Conservation (phyloP, 53 echinoderm and acorn worm species). For the Arbacia lixula region DNA sequence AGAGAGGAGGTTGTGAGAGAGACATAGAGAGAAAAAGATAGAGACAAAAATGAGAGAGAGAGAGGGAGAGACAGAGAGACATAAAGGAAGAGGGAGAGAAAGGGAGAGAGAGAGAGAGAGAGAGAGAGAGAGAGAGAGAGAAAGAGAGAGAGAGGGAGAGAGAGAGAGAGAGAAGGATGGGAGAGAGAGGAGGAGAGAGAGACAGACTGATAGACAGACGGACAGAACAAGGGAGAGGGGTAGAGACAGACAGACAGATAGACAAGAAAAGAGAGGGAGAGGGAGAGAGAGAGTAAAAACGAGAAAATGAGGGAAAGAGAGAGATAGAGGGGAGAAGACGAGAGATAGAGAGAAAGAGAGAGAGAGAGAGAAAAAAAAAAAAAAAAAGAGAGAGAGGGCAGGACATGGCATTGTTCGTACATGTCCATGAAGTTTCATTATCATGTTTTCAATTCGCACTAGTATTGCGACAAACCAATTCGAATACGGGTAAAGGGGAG, state of each 20-base stretch:
- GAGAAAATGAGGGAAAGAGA: not conserved
- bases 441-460: no score
- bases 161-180: not conserved
- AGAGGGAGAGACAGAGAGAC: not conserved
- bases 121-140: not conserved
- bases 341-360: not conserved
- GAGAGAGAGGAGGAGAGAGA: not conserved
- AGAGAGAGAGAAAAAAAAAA: not conserved
- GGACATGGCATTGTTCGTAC: no score
- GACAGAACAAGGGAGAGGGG: not conserved
- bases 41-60: not conserved
- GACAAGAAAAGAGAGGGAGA: not conserved
- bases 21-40: not conserved
- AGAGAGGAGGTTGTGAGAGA: not conserved
- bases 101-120: not conserved
- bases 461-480: no score
- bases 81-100: not conserved
- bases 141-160: not conserved
- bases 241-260: not conserved
- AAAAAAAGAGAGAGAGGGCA: not conserved
- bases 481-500: no score
- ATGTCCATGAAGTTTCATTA: no score
- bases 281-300: not conserved
- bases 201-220: not conserved
- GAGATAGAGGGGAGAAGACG: not conserved